phyloP scores from a whole-genome alignment of 2,888 invertebrate species.

The Diarsia brunnea region DNA sequence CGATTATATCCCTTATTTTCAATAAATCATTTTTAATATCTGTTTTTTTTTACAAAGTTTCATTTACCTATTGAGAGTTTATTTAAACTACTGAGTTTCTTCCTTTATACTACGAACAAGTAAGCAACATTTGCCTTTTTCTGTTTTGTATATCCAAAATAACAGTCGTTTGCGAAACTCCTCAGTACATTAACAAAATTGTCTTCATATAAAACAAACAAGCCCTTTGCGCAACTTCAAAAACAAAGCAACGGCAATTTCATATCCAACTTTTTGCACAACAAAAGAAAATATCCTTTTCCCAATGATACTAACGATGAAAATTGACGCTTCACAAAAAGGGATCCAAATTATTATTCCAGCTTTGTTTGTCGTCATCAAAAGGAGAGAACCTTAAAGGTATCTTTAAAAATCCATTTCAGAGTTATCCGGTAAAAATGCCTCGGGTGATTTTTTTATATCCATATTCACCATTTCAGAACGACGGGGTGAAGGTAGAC shows the following conservation, averaged over 20 bases:
- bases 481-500: slow-evolving; percentile 50
- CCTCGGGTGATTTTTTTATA: slow-evolving; percentile 73
- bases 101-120: not conserved
- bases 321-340: slow-evolving; percentile 72
- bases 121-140: slow-evolving; percentile 3
- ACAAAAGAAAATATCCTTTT: slow-evolving; percentile 73
- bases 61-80: not conserved
- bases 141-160: slow-evolving; percentile 25
- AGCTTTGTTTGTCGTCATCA: slow-evolving; percentile 80
- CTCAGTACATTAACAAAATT: slow-evolving; percentile 53
- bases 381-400: slow-evolving; percentile 73
- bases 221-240: slow-evolving; percentile 55
- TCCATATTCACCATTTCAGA: slow-evolving; percentile 71
- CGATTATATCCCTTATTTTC: not conserved
- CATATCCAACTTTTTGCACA: slow-evolving; percentile 60
- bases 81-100: not conserved
- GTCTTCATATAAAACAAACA: slow-evolving; percentile 58
- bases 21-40: no score
- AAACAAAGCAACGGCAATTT: slow-evolving; percentile 58
- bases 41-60: not conserved
- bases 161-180: slow-evolving; percentile 37
- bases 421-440: slow-evolving; percentile 70
- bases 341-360: slow-evolving; percentile 78
- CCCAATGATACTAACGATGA: slow-evolving; percentile 74
- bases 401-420: slow-evolving; percentile 76